Base-by-base conservation (phyloP, 2,888 invertebrate genomes). In the Chorisops tibialis region DNA sequence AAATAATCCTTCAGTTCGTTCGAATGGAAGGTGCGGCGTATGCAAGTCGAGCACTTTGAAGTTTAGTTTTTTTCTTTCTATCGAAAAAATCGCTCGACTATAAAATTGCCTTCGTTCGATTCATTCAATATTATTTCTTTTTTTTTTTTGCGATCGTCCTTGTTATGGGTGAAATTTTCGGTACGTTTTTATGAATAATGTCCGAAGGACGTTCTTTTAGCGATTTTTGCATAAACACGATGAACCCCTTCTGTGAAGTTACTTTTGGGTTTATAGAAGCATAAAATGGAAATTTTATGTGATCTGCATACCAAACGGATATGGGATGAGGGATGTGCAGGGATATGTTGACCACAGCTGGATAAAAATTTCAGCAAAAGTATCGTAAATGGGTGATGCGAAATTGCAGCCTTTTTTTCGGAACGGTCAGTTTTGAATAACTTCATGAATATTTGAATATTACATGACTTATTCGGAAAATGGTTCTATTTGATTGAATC, bases 251-350 rank as follows among this genome's bases (percentile, higher is more conserved):
- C 39, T 59, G 45, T 48, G 47, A 47, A 14, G 35, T 19, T 18
- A 7, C 21, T 35, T 35, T 24, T 52, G 43, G 62, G 58, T 62
- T 67, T 64, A 63, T 64, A 67, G 52, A 59, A 63, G 62, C 66
- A 66, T 64, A 64, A 64, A 67, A 67, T 68, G 64, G 65, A 62
- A 68, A 67, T 63, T 63, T 64, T 61, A 51, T 61, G 61, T 61
- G 61, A 61, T 61, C 61, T 61, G 61, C 61, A 61, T 61, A 61
- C 51, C 61, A 61, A 61, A 51, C 61, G 51, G 30, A 30, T 30
- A 30, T 5, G n/a, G n/a, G n/a, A n/a, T n/a, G 2, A 30, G 9
- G 30, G 30, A 7, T 9, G 30, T 4, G 30, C 5, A 30, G 9
- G 9, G 30, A 30, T 7, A 30, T 30, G 30, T 41, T 41, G 41